A percentile compares a stretch with the other conserved stretches of the same genome.
Evolutionary conservation across 2,113 vertebrate genomes (phyloP).

Genomic region (Probosciger aterrimus): DNA sequence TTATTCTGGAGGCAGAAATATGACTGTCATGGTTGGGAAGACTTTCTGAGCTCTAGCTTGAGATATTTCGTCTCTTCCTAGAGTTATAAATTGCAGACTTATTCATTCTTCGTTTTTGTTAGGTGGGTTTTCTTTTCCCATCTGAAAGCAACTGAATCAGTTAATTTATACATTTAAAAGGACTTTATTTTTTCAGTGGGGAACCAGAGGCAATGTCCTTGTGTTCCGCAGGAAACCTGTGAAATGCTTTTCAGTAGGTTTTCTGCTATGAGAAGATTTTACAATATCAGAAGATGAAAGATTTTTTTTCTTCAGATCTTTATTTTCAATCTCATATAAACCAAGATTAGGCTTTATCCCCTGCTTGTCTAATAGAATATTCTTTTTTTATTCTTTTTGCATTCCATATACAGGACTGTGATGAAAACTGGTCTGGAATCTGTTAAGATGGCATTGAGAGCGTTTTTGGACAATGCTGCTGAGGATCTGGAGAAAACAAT

Average conservation of each 20-base stretch:
- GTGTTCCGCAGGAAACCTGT: neutral
- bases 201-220: neutral
- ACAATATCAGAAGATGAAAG: neutral
- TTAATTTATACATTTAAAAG: neutral
- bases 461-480: slow-evolving; percentile 87
- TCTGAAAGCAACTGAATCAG: neutral
- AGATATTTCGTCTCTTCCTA: neutral
- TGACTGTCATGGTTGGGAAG: neutral
- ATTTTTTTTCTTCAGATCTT: neutral
- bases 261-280: neutral
- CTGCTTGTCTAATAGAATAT: neutral
- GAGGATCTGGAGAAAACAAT: slow-evolving; percentile 92
- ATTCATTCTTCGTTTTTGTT: neutral
- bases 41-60: neutral
- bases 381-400: neutral
- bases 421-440: slow-evolving; percentile 95
- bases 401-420: slow-evolving; percentile 80
- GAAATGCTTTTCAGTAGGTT: neutral
- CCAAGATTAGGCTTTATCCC: neutral
- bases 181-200: neutral
- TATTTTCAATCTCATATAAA: neutral
- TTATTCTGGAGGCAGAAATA: neutral
- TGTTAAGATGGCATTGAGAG: slow-evolving; percentile 86
- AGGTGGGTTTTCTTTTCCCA: neutral
- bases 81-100: neutral